Evolutionary conservation across 2,113 vertebrate species (phyloP), one percentile per base, ranked within the genome.

Genomic region (Proterorhinus semilunaris): DNA sequence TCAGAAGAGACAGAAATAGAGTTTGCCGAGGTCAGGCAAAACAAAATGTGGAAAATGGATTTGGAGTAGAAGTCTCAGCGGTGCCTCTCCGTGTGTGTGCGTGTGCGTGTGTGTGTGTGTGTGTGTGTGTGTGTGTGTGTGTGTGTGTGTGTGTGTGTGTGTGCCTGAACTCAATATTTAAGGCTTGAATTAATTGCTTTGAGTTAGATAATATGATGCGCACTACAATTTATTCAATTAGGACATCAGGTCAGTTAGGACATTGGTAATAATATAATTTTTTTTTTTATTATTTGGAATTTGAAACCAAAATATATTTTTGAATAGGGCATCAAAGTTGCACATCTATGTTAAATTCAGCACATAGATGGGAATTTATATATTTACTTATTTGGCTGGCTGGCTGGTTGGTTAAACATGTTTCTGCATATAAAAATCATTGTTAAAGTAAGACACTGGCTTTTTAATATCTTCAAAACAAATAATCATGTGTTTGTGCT

Each of bases 11-110:
- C 52, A 67, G 68, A 67, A 54, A 65, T 49, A 49, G 7, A 47
- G 66, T 71, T 66, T 47, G 58, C 3, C 7, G 66, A 65, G 64
- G 52, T 61, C 72, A 51, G 53, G 61, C 71, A 7, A 70, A 71
- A 15, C 57, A 71, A 78, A 75, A 55, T 27, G 17, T n/a, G 8
- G 42, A 55, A 62, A 62, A 15, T 71, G 27, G 55, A 58, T 58
- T 42, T 42, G 27, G 21, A 6, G 11, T 7, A 58, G 6, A 6
- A 42, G 12, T 52, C 5, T 52, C 8, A 67, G 67, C 65, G 46
- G 7, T 7, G 7, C 7, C 21, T 21, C 21, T 21, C 21, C 10
- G 46, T 47, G 5, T 47, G 46, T 47, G 46, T 47, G 46, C 7
- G 46, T 47, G 46, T 47, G 46, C 7, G 46, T 6, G 46, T 47